Base-by-base conservation (phyloP, 1,140 invertebrate genomes). In the Lordiphosa clarofinis region DNA sequence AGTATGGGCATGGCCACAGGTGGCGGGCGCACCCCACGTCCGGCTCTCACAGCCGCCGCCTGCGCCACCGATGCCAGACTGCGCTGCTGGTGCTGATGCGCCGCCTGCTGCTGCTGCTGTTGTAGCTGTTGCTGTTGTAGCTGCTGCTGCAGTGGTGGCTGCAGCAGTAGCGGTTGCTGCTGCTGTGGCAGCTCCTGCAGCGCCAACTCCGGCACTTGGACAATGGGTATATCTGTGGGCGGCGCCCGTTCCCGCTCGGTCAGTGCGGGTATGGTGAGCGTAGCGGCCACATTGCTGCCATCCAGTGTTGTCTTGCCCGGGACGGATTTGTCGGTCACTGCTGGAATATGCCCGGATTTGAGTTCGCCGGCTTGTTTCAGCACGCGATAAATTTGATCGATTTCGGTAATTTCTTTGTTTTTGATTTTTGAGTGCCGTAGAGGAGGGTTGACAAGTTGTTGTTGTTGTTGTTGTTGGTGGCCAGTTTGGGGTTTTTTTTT, bases 331-430 rank as follows among this genome's bases (percentile, higher is more conserved):
- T 74, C 79, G 88, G 89, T 88, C 87, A 56, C 64, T 67, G 90
- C 71, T 91, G 90, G 81, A 91, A 90, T 69, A 89, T 90, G 70
- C 73, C 54, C 75, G 70, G 69, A 87, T 88, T 92, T 92, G 89
- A 97, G 94, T 92, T 96, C 95, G 76, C 94, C 94, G 76, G 95
- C 96, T 90, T 96, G 94, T 92, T 97, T 97, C 91, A 97, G 92
- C 88, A 97, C 95, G 92, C 96, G 95, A 91, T 97, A 97, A 88
- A 95, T 96, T 90, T 94, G 93, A 92, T 97, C 96, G 91, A 96
- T 93, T 91, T 95, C 94, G 90, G 87, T 88, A 59, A 88, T 78
- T 86, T 88, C 87, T 88, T 66, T 58, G 4, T 24, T 24, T 19
- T 19, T 19, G 1, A 3, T 19, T 19, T 19, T 19, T 19, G 2